Evolutionary conservation across 2,113 vertebrate species (phyloP).

Genomic region (Vireo altiloquus): DNA sequence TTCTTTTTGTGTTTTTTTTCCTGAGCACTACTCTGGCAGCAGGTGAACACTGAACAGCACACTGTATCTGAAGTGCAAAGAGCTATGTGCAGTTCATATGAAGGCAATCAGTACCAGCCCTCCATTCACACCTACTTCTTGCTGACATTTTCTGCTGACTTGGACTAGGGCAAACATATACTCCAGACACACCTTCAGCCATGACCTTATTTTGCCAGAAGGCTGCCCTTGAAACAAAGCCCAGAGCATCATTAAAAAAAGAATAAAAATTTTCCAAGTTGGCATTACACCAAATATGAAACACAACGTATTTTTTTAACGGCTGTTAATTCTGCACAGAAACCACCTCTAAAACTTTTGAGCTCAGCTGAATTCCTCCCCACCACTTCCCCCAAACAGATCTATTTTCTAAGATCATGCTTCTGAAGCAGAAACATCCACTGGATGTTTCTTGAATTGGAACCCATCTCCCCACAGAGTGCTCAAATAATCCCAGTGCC

Average conservation of each 20-base stretch:
- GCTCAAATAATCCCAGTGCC: not conserved
- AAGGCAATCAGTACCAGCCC: accelerated
- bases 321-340: not conserved
- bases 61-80: not conserved
- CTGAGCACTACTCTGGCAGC: not conserved
- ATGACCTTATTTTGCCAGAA: not conserved
- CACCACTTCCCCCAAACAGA: not conserved
- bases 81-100: not conserved
- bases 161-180: not conserved
- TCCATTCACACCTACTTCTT: not conserved
- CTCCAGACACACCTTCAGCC: not conserved
- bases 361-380: not conserved
- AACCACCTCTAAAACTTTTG: not conserved
- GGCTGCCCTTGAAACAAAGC: not conserved
- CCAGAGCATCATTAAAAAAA: not conserved
- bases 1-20: accelerated
- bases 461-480: not conserved
- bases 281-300: not conserved
- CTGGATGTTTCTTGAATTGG: too few relatives aligned
- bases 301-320: not conserved
- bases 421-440: not conserved
- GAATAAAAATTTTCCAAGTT: not conserved
- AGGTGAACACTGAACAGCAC: not conserved
- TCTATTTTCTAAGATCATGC: not conserved
- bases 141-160: not conserved